Conservation (phyloP, 2,888 invertebrate genomes). For the Rapana venosa region DNA sequence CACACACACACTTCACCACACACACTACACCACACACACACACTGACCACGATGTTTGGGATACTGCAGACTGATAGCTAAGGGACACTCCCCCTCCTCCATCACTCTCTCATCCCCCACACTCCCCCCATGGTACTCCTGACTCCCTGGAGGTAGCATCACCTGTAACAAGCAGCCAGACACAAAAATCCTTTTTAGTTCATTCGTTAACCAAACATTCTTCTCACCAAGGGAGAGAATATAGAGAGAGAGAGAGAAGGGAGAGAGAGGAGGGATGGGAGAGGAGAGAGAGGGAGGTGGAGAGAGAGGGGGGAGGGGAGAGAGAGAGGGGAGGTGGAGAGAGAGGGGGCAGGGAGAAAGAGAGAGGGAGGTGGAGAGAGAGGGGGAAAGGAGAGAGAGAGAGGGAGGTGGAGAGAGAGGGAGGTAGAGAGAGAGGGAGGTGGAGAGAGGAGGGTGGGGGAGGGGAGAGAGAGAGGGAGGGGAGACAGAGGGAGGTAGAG, state of each 20-base stretch:
- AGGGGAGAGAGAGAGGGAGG: too few species aligned
- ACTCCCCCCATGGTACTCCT: conserved; percentile 72
- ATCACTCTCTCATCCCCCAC: conserved; percentile 89
- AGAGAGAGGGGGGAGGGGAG: neutral
- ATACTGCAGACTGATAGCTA: conserved; percentile 84
- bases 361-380: neutral
- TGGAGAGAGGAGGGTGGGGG: too few species aligned
- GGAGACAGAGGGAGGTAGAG: neutral
- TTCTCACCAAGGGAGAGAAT: neutral
- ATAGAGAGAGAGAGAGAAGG: neutral
- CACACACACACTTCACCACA: neutral
- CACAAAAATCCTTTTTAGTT: neutral
- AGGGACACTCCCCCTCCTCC: conserved; percentile 97
- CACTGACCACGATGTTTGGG: conserved; percentile 71
- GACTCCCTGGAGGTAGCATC: conserved; percentile 67
- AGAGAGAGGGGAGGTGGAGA: neutral
- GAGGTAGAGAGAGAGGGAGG: too few species aligned
- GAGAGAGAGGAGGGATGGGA: neutral
- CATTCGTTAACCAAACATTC: neutral
- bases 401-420: too few species aligned
- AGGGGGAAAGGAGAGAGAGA: neutral
- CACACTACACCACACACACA: neutral
- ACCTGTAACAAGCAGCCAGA: conserved; percentile 59
- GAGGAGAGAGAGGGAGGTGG: neutral
- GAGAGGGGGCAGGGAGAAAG: neutral